Evolutionary conservation across 2,888 invertebrate genomes (phyloP).

Genomic region (Philonicus albiceps): DNA sequence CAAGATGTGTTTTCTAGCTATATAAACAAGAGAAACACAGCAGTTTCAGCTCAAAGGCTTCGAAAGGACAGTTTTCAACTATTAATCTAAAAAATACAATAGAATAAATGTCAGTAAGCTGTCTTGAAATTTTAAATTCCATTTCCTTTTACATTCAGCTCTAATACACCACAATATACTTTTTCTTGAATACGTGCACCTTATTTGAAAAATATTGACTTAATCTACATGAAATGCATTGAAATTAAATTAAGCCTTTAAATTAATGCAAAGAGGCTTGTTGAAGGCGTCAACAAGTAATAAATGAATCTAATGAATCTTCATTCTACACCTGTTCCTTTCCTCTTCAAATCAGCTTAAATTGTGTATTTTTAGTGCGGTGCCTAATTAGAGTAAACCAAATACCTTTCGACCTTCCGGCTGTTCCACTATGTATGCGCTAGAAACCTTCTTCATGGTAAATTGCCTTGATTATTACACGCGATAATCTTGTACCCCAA

Average conservation of each 20-base stretch:
- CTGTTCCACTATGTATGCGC: not conserved
- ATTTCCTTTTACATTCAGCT: too few relatives aligned
- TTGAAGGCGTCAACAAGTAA: not conserved
- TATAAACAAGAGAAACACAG: not conserved
- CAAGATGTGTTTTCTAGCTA: not conserved
- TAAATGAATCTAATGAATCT: not conserved
- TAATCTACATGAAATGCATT: too few relatives aligned
- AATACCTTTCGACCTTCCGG: conserved; percentile 21
- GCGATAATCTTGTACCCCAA: not conserved
- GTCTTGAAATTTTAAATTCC: too few relatives aligned
- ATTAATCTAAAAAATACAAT: not conserved
- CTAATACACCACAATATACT: too few relatives aligned
- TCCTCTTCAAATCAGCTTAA: not conserved
- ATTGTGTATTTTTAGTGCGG: not conserved
- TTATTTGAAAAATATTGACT: too few relatives aligned
- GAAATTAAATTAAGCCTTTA: too few relatives aligned
- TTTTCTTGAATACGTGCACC: too few relatives aligned
- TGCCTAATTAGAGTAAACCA: not conserved
- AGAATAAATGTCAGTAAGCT: not conserved
- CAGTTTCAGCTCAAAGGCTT: not conserved
- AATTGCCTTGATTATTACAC: not conserved
- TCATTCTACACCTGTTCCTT: not conserved
- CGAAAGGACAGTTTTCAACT: not conserved
- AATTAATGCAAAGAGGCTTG: too few relatives aligned
- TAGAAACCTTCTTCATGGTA: not conserved